Percentiles rank a stretch among this genome's conserved stretches.
These are phyloP conservation scores for Brenthis daphne DNA, from an alignment of 2,888 invertebrate genomes.

Conservation along the genomic window DNA sequence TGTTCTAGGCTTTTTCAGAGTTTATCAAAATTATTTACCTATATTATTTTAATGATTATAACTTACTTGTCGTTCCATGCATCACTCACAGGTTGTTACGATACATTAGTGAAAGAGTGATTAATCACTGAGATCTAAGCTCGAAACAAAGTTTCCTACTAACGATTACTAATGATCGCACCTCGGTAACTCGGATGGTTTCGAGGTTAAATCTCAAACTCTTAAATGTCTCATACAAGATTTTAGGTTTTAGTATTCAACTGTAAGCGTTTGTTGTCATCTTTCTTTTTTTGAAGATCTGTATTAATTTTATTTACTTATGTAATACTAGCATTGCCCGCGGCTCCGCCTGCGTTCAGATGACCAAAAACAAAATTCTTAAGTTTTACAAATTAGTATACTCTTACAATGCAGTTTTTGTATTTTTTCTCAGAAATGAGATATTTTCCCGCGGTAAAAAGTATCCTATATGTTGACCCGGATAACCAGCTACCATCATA, in stretches of 20 bases:
- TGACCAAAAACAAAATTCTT: no score
- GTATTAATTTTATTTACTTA: no score
- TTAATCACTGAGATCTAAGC: constrained; percentile 50
- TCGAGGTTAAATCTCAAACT: constrained; percentile 19
- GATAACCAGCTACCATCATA: no score
- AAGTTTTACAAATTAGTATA: no score
- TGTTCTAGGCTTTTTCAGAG: not conserved
- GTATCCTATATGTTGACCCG: no score
- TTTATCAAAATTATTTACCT: no score
- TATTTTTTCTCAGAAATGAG: no score
- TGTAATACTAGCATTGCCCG: no score
- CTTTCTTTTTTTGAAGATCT: no score
- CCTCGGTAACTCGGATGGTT: constrained; percentile 23
- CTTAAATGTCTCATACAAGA: constrained; percentile 7
- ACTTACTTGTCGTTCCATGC: not conserved
- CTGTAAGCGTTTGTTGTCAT: not conserved
- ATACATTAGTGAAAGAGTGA: constrained; percentile 45
- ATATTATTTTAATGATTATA: not conserved
- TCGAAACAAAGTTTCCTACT: constrained; percentile 46
- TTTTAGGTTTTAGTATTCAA: not conserved
- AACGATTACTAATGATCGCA: constrained; percentile 64
- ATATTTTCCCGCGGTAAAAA: no score
- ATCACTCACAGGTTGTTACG: constrained; percentile 27
- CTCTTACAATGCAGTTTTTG: no score
- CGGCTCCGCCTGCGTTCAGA: no score